Evolutionary conservation across 2,888 invertebrate species (phyloP), one percentile per base, ranked within the genome.

Genomic region (Ferdinandea cuprea): DNA sequence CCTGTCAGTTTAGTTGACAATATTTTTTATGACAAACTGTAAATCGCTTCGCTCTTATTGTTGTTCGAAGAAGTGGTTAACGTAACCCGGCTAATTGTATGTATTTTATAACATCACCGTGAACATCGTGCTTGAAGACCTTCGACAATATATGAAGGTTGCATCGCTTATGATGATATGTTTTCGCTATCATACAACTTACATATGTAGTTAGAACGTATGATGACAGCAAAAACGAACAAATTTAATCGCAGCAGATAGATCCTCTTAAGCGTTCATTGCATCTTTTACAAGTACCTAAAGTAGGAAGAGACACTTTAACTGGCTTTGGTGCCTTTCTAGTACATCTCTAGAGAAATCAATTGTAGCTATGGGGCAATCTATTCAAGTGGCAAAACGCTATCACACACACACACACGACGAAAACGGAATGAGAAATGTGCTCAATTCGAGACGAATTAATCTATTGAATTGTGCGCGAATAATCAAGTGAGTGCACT

Each of bases 381-480:
- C 71, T 65, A 59, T 56, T 81, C 80, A 81, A 81, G 80, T 81
- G 80, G 80, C 65, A 76, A 81, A 81, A 76, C 71, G 44, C 44
- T 44, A 44, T 44, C 44, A 76, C 80, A 76, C 61, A n/a, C n/a
- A n/a, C n/a, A n/a, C n/a, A n/a, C n/a, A n/a, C n/a, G n/a, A n/a
- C 69, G 58, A 81, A 71, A 76, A 69, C 52, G 58, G 52, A 54
- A 76, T 65, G 69, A 59, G 80, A 65, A 71, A 81, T 65, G 63
- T 46, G 9, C 74, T 80, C 63, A 76, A 80, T 69, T 80, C 69
- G 69, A 80, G 76, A 65, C 58, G 69, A 65, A 76, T 80, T 58
- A 80, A 76, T 80, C 63, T 58, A 80, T 63, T 74, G 48, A 74
- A 80, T 65, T 59, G 76, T 69, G 61, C 52, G 68, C 61, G 54